A percentile compares a stretch with the other conserved stretches of the same genome.
Evolutionary conservation across 2,888 invertebrate genomes (phyloP).

Genomic region (Bibio marci): DNA sequence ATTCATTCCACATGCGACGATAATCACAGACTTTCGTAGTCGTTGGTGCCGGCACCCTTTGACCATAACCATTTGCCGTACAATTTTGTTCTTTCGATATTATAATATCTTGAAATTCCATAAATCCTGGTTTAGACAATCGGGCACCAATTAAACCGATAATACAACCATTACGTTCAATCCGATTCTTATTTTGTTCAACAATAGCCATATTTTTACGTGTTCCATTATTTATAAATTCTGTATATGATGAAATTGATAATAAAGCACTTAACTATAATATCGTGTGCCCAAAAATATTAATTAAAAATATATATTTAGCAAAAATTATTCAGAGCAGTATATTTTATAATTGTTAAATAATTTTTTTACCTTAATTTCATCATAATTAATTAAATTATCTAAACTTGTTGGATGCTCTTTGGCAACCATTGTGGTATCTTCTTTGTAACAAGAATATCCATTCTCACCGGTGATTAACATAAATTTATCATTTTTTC

Average conservation of each 20-base stretch:
- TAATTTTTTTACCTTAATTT: slow-evolving; percentile 31
- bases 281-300: too few species aligned
- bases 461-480: slow-evolving; percentile 30
- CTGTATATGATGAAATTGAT: slow-evolving; percentile 35
- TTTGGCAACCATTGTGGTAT: slow-evolving; percentile 34
- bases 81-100: slow-evolving; percentile 33
- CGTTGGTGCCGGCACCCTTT: slow-evolving; percentile 7
- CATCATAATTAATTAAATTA: slow-evolving; percentile 38
- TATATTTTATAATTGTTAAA: too few species aligned
- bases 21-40: slow-evolving; percentile 2
- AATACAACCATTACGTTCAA: slow-evolving; percentile 33
- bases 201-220: slow-evolving; percentile 34
- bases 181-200: slow-evolving; percentile 19
- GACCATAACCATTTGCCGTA: slow-evolving; percentile 30
- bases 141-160: slow-evolving; percentile 32
- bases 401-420: slow-evolving; percentile 27
- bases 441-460: slow-evolving; percentile 23
- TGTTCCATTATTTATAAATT: slow-evolving; percentile 38
- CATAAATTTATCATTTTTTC: slow-evolving; percentile 27
- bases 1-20: slow-evolving; percentile 17
- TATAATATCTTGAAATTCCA: slow-evolving; percentile 37
- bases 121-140: slow-evolving; percentile 29
- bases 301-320: neutral
- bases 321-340: too few species aligned
- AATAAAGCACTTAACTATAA: slow-evolving; percentile 26